Evolutionary conservation across 2,113 vertebrate genomes (phyloP).

Genomic region (Megaleporinus macrocephalus): DNA sequence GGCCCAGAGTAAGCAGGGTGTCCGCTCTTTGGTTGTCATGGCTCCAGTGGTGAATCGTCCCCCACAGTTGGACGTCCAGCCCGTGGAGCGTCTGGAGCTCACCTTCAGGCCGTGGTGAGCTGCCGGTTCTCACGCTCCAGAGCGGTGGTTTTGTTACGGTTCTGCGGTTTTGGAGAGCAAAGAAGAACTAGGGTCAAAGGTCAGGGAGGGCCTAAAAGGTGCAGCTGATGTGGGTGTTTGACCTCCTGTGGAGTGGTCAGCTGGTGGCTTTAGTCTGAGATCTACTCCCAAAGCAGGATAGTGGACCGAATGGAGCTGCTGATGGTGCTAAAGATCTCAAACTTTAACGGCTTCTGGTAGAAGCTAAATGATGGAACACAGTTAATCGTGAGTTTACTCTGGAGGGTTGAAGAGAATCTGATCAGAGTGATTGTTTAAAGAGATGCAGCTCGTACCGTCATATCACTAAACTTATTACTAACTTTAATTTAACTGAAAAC

Average conservation of each 20-base stretch:
- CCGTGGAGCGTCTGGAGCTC: constrained; percentile 29
- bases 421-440: too few relatives aligned
- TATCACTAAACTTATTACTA: too few relatives aligned
- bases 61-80: constrained; percentile 45
- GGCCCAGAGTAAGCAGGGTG: constrained; percentile 3
- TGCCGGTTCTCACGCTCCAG: constrained; percentile 49
- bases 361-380: too few relatives aligned
- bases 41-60: constrained; percentile 53
- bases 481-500: too few relatives aligned
- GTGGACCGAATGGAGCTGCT: too few relatives aligned
- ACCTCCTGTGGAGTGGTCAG: background rate
- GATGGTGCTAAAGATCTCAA: too few relatives aligned
- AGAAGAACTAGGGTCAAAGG: constrained; percentile 61
- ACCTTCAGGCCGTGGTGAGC: constrained; percentile 36
- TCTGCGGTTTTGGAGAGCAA: constrained; percentile 56
- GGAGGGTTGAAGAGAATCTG: too few relatives aligned
- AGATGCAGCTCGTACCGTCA: too few relatives aligned
- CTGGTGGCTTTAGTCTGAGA: constrained; percentile 12
- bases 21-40: constrained; percentile 68
- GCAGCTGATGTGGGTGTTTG: constrained; percentile 42
- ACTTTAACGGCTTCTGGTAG: too few relatives aligned
- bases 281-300: too few relatives aligned
- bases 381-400: too few relatives aligned
- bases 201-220: constrained; percentile 70
- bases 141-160: constrained; percentile 43